Conservation (phyloP, 2,113 vertebrate species). For the Pygoscelis antarcticus region DNA sequence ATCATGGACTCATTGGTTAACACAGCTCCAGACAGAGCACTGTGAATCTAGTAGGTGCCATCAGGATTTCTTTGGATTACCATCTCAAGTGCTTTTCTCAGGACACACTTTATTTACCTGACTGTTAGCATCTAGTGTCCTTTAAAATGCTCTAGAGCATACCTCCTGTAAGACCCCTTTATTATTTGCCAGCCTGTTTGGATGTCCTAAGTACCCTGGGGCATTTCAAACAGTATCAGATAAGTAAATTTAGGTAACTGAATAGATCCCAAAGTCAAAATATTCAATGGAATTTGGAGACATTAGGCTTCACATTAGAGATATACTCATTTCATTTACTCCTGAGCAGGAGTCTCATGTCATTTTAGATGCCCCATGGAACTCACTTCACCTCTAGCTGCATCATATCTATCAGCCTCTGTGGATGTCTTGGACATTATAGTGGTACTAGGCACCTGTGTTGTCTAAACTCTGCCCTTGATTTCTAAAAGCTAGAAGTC, state of each 20-base stretch:
- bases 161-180: rapidly evolving
- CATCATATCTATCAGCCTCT: background rate
- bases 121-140: background rate
- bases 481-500: background rate
- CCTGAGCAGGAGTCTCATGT: background rate
- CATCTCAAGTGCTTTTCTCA: background rate
- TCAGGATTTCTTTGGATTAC: background rate
- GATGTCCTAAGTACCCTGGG: background rate
- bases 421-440: background rate
- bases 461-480: background rate
- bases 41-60: background rate
- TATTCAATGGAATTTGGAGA: background rate
- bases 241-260: background rate
- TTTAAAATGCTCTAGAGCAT: rapidly evolving
- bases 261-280: background rate
- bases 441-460: background rate
- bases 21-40: background rate
- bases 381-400: background rate
- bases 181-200: background rate
- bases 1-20: background rate
- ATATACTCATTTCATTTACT: background rate
- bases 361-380: background rate
- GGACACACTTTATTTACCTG: background rate
- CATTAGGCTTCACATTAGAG: background rate
- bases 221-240: background rate